Evolutionary conservation across 2,888 invertebrate species (phyloP), one percentile per base, ranked within the genome.

Genomic region (Nowickia ferox): DNA sequence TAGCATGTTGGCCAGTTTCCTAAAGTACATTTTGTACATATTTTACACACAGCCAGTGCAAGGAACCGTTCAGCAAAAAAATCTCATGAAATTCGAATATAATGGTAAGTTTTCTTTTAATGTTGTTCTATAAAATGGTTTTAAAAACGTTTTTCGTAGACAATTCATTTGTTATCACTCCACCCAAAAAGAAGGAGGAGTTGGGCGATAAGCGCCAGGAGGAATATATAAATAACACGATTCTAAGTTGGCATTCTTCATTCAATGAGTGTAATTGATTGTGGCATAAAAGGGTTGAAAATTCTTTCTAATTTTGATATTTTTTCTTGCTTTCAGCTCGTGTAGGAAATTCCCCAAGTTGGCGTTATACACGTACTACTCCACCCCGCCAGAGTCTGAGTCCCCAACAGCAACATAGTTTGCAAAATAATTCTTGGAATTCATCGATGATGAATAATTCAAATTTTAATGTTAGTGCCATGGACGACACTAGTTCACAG

Each of bases 1-100:
- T 0, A 95, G 95, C 88, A 91, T 94, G 1, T 13, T 94, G 2
- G 94, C 94, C 87, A 94, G 95, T 88, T 91, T 94, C 61, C 87
- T 90, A 22, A 93, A 91, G 87, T 95, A 94, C 88, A 88, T 93
- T 1, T 92, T 92, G 88, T 93, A 93, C 84, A 90, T 92, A 15
- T 90, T 93, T 11, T 92, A 88, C 19, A 89, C 88, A 5, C 89
- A 89, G 63, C 94, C 94, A 8, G 92, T 95, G 15, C 87, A 90
- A 1, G 92, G 95, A 1, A 94, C 93, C 15, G 90, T 92, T 10
- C 91, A 92, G 61, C 95, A 95, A 87, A 93, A 94, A 87, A 92
- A 92, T 87, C 91, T 95, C 17, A 90, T 95, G 15, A 94, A 94
- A 82, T 93, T 94, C 69, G 93, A 93, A 53, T 93, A 94, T 81